Percentiles rank a stretch among this genome's conserved stretches.
phyloP scores from a whole-genome alignment of 2,888 invertebrate species.

The Halocaridina rubra region DNA sequence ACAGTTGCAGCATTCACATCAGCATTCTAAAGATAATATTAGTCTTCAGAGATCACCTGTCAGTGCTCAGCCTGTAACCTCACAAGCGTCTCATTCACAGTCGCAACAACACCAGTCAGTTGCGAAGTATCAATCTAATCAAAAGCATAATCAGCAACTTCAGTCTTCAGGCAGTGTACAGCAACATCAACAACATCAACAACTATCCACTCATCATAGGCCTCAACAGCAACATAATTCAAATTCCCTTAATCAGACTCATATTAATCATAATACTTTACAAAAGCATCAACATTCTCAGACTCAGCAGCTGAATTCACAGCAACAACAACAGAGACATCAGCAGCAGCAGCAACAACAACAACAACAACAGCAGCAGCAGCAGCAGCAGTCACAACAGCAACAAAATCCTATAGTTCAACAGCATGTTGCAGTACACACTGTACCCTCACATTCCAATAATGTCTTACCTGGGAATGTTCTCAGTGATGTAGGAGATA shows the following conservation, averaged over 20 bases:
- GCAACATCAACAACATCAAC: slow-evolving; percentile 39
- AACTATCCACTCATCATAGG: slow-evolving; percentile 25
- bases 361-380: slow-evolving; percentile 9
- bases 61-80: slow-evolving; percentile 25
- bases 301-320: slow-evolving; percentile 19
- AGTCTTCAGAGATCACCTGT: slow-evolving; percentile 29
- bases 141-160: slow-evolving; percentile 16
- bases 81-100: slow-evolving; percentile 32
- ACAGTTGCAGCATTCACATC: slow-evolving; percentile 28
- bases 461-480: slow-evolving; percentile 21
- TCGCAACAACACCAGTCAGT: not conserved
- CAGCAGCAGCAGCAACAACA: slow-evolving; percentile 31
- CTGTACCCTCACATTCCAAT: slow-evolving; percentile 19
- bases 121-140: slow-evolving; percentile 33
- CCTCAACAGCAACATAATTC: slow-evolving; percentile 20
- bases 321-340: slow-evolving; percentile 26
- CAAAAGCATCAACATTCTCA: slow-evolving; percentile 43
- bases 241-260: slow-evolving; percentile 32
- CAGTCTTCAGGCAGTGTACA: slow-evolving; percentile 9
- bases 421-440: slow-evolving; percentile 18
- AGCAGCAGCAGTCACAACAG: slow-evolving; percentile 24
- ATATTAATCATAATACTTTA: slow-evolving; percentile 29
- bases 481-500: slow-evolving; percentile 30
- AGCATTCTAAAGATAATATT: slow-evolving; percentile 23
- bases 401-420: slow-evolving; percentile 30